Base-by-base conservation (phyloP, 2,888 invertebrate species). In the Diarsia dahlii region DNA sequence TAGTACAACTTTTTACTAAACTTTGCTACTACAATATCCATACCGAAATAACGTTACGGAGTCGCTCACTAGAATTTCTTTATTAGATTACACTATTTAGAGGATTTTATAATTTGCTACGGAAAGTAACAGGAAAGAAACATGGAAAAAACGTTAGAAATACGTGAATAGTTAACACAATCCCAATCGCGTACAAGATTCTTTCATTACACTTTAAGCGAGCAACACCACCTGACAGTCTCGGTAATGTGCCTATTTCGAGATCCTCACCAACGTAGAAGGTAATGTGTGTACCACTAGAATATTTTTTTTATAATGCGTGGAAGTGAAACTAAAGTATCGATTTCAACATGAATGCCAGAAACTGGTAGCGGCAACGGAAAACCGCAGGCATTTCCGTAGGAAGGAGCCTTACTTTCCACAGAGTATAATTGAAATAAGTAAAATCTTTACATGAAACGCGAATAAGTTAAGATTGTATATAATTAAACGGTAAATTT, bases 401-500 rank as follows among this genome's bases (percentile, higher is more conserved):
- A 89, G 86, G 82, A 87, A 77, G 76, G 72, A 84, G 82, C 64
- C 56, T 71, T 81, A 77, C 84, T 83, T 80, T 76, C 81, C 77
- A 81, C 71, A 50, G 72, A 84, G 81, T 71, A 77, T 84, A 85
- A 88, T 84, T 85, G 84, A 82, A 85, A 84, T 87, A 85, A 87
- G 85, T 83, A 86, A 87, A 87, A 88, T 84, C 85, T 88, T 76
- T 78, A 78, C 80, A 80, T 82, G 81, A 75, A 82, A 75, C 77
- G 81, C 81, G 89, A 85, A 89, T 87, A 89, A 90, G 89, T 90
- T 91, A 89, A 90, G 91, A 91, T 89, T 88, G 89, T 90, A 89
- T 88, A 90, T 94, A 94, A 94, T 94, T 93, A 93, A 91, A 93
- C 90, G 90, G 85, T 88, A 90, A 91, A 93, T 91, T 90, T 89